phyloP scores from a whole-genome alignment of 2,113 vertebrate genomes.

The Paracanthobrama guichenoti region DNA sequence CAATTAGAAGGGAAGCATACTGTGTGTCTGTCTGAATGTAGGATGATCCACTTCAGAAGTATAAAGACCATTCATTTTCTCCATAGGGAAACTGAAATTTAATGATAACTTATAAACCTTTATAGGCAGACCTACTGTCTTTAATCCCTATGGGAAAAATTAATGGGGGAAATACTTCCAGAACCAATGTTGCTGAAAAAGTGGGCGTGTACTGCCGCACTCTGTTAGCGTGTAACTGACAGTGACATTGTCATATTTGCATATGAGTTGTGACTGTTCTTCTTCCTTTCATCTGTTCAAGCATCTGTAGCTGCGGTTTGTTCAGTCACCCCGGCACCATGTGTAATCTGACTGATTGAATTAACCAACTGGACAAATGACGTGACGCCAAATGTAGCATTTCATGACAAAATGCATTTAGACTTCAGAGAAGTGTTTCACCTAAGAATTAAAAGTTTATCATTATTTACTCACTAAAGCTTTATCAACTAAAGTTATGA shows the following conservation, averaged over 20 bases:
- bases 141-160: too few relatives aligned
- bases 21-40: conserved; percentile 17
- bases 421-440: background rate
- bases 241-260: too few relatives aligned
- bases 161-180: too few relatives aligned
- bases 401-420: background rate
- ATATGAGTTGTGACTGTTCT: too few relatives aligned
- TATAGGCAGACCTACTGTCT: background rate
- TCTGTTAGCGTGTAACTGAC: too few relatives aligned
- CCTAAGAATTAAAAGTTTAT: background rate
- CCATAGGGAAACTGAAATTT: background rate
- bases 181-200: too few relatives aligned
- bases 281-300: too few relatives aligned
- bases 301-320: too few relatives aligned
- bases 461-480: background rate
- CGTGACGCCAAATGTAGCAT: background rate
- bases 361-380: background rate
- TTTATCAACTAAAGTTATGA: background rate
- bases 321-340: too few relatives aligned
- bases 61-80: background rate
- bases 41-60: background rate
- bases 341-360: background rate
- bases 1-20: background rate
- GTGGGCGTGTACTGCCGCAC: too few relatives aligned
- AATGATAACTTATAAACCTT: background rate